A percentile compares a stretch with the other conserved stretches of the same genome.
Evolutionary conservation across 1,140 invertebrate species (phyloP).

Genomic region (Colletes gigas): DNA sequence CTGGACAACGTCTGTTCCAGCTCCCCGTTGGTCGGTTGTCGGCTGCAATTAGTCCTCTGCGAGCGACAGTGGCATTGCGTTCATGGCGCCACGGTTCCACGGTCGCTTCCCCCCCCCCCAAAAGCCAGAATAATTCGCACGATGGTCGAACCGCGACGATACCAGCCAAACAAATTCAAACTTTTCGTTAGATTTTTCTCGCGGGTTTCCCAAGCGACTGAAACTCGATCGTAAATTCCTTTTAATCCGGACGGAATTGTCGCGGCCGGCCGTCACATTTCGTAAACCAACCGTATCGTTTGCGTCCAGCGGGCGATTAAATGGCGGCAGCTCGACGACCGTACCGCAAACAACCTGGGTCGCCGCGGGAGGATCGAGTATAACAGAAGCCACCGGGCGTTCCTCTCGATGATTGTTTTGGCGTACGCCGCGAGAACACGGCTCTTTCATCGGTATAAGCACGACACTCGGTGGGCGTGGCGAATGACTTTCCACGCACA

Average conservation of each 20-base stretch:
- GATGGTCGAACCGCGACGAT: background rate
- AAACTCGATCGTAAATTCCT: background rate
- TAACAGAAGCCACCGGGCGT: background rate
- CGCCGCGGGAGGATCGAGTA: slow-evolving; percentile 4
- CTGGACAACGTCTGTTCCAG: slow-evolving; percentile 48
- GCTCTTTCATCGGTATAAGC: slow-evolving; percentile 2
- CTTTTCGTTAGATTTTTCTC: too few relatives aligned
- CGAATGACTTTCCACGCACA: slow-evolving; percentile 32
- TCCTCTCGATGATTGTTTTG: slow-evolving; percentile 12
- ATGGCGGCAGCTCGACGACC: background rate
- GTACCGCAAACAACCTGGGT: slow-evolving; percentile 19
- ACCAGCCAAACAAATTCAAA: background rate
- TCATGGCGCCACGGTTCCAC: background rate
- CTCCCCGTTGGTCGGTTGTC: slow-evolving; percentile 62
- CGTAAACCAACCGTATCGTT: slow-evolving; percentile 1
- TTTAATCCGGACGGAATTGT: background rate
- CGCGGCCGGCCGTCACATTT: background rate
- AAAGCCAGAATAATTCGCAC: too few relatives aligned
- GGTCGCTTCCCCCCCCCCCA: background rate
- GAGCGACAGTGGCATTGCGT: slow-evolving; percentile 5
- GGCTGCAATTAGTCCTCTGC: slow-evolving; percentile 67
- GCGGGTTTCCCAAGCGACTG: too few relatives aligned
- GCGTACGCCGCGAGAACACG: background rate
- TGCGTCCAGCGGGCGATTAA: background rate
- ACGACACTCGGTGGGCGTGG: slow-evolving; percentile 1